Evolutionary conservation across 2,113 vertebrate species (phyloP).

Genomic region (Aleadryas rufinucha): DNA sequence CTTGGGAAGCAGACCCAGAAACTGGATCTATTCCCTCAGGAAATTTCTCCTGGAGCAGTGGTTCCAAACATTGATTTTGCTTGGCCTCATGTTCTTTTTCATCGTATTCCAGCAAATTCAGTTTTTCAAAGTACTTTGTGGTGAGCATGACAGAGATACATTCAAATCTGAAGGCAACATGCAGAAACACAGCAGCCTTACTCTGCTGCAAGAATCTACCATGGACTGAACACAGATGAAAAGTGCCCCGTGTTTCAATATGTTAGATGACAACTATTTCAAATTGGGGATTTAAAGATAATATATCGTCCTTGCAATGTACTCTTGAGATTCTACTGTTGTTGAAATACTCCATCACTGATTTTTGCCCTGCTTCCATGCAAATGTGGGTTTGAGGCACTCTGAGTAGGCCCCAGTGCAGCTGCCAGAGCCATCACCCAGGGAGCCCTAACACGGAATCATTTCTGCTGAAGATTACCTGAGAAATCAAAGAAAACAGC

Average conservation of each 20-base stretch:
- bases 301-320: background rate
- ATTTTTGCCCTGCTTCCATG: background rate
- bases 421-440: background rate
- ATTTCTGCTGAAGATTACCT: background rate
- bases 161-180: background rate
- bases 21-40: background rate
- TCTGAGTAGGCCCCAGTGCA: background rate
- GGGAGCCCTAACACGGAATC: background rate
- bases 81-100: background rate
- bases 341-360: background rate
- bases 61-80: background rate
- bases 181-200: background rate
- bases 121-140: background rate
- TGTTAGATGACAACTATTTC: background rate
- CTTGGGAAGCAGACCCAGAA: background rate
- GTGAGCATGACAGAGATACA: background rate
- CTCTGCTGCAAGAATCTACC: background rate
- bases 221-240: background rate
- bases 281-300: background rate
- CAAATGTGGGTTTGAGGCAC: background rate
- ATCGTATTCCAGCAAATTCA: background rate
- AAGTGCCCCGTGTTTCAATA: background rate
- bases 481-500: slow-evolving; percentile 7
- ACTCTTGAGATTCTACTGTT: background rate
- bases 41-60: background rate